Evolutionary conservation across 2,888 invertebrate genomes (phyloP).

Genomic region (Ommatoiulus sabulosus): DNA sequence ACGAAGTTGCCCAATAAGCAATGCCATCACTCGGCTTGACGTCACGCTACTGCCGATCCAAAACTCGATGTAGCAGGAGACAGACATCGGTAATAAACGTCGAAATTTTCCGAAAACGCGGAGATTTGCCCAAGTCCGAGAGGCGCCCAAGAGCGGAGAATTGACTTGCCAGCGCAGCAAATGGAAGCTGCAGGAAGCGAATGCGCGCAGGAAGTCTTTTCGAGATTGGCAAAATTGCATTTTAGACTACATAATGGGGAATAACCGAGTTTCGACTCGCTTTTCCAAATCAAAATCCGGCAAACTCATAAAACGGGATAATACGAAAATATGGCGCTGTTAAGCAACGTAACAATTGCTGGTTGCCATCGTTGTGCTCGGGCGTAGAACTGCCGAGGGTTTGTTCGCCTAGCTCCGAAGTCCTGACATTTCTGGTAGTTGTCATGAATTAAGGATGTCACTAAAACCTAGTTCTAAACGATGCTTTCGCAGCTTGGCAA

Average conservation of each 20-base stretch:
- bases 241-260: neutral
- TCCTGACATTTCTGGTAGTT: neutral
- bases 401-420: neutral
- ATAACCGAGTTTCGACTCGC: neutral
- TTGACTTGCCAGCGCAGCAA: neutral
- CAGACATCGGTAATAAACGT: no score
- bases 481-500: neutral
- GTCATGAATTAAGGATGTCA: conserved; percentile 8
- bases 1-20: no score
- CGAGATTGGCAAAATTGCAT: neutral
- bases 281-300: neutral
- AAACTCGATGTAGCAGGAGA: no score
- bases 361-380: neutral
- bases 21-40: no score
- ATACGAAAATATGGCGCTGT: neutral
- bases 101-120: neutral
- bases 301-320: neutral
- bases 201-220: neutral
- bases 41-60: no score
- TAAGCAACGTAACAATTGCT: neutral
- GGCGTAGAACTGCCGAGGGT: neutral
- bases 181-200: neutral
- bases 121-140: neutral
- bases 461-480: neutral
- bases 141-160: neutral